Conservation (phyloP, 1,140 invertebrate genomes). For the Dufourea novaeangliae region DNA sequence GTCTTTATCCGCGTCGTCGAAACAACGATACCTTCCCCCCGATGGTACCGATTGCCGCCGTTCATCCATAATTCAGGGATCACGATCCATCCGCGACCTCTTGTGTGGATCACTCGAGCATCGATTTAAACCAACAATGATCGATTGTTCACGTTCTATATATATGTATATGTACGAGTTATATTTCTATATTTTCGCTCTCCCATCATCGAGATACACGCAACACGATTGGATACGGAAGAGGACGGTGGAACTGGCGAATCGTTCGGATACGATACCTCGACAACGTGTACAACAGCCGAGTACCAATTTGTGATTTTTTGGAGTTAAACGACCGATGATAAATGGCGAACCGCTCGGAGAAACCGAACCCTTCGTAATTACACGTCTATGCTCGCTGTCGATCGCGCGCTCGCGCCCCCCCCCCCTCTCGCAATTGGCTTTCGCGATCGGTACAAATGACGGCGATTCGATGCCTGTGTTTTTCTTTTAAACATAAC, state of each 20-base stretch:
- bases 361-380: conserved; percentile 63
- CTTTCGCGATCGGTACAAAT: conserved; percentile 14
- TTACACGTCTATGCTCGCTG: conserved; percentile 62
- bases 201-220: too few species aligned
- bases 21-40: conserved; percentile 11
- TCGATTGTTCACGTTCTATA: too few species aligned
- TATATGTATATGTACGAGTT: too few species aligned
- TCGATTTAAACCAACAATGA: too few species aligned
- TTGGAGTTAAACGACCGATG: conserved; percentile 55
- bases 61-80: conserved; percentile 3
- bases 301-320: conserved; percentile 26
- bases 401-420: conserved; percentile 47
- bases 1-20: neutral
- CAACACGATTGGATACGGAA: too few species aligned
- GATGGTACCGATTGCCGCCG: neutral
- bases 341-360: conserved; percentile 65
- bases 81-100: neutral
- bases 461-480: neutral
- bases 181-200: too few species aligned
- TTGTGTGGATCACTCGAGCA: neutral
- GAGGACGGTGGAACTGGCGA: neutral
- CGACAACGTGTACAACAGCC: neutral
- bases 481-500: too few species aligned
- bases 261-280: neutral
- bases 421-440: too few species aligned